Base-by-base conservation (phyloP, 1,140 invertebrate species). In the Zaprionus tsacasi region DNA sequence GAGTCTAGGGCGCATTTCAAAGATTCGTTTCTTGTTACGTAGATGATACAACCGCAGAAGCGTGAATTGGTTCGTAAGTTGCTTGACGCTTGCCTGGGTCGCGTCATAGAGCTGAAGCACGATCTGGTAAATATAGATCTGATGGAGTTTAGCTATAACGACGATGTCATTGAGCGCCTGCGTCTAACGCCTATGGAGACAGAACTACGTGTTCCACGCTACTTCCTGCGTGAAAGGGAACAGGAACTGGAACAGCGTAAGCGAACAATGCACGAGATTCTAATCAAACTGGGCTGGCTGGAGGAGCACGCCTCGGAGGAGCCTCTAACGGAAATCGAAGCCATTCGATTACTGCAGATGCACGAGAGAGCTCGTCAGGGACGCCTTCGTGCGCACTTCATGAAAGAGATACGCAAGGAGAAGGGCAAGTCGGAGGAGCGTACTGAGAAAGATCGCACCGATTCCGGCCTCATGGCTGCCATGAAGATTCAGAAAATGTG, bases 281-380 rank as follows among this genome's bases (percentile, higher is more conserved):
- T 97, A 13, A 94, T 94, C 17, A 96, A 94, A 79, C 78, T 96
- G 1, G 96, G 96, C 0, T 95, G 94, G 82, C 93, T 96, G 48
- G 94, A 96, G 40, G 95, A 95, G 59, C 94, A 95, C 52, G 69
- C 93, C 0, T 58, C 85, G 21, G 90, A 93, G 17, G 94, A 94
- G 64, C 92, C 93, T 21, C 94, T 98, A 89, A 96, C 95, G 0
- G 95, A 97, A 88, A 94, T 96, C 40, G 96, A 98, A 93, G 97
- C 98, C 1, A 96, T 99, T 40, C 93, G 95, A 35, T 93, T 98
- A 1, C 96, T 99, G 65, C 98, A 99, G 92, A 95, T 95, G 30
- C 97, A 98, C 85, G 98, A 99, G 93, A 93, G 98, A 79, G 98
- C 98, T 0, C 94, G 98, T 48, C 98, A 99, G 92, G 98, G 97